Evolutionary conservation across 2,888 invertebrate species (phyloP), one percentile per base, ranked within the genome.

Genomic region (Conchocele bisecta): DNA sequence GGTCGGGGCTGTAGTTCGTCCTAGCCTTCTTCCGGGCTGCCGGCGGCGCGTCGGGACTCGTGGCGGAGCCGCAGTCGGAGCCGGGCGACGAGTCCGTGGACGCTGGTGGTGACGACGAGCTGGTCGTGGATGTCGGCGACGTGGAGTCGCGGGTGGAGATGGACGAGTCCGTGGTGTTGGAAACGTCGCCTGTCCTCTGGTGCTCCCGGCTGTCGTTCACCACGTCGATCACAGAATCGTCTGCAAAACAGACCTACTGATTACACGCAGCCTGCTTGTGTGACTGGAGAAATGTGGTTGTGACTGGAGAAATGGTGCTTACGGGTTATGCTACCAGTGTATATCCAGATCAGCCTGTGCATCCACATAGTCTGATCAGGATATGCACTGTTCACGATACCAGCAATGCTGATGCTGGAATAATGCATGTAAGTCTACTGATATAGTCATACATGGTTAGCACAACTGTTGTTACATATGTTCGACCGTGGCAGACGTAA

Each of bases 101-200:
- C 3, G 7, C 3, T 13, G 22, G 11, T 13, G 48, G 48, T 24
- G 48, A 48, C 17, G 3, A 3, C n/a, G 13, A n/a, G 2, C 6
- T 6, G 13, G 13, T 17, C 3, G 15, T 6, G 3, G 44, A 20
- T 20, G n/a, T 13, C 26, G 44, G 17, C 26, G 44, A 17, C 4
- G 44, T 4, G 3, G 44, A 44, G 9, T 61, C 77, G 20, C 69
- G 66, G 0, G 79, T 81, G 11, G 75, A 73, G 54, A 83, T 75
- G n/a, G 79, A 83, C 31, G 74, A 67, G 46, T 83, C 81, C 0
- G 71, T 83, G 13, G 65, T 68, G 50, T 74, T 77, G 9, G 70
- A 61, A 7, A 57, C 29, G 39, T 72, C 78, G 15, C 70, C 29
- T 22, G 56, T 61, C 28, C 69, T 50, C 22, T 66, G 9, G 31